Evolutionary conservation across 2,888 invertebrate species (phyloP), one percentile per base, ranked within the genome.

Genomic region (Clistopyga incitator): DNA sequence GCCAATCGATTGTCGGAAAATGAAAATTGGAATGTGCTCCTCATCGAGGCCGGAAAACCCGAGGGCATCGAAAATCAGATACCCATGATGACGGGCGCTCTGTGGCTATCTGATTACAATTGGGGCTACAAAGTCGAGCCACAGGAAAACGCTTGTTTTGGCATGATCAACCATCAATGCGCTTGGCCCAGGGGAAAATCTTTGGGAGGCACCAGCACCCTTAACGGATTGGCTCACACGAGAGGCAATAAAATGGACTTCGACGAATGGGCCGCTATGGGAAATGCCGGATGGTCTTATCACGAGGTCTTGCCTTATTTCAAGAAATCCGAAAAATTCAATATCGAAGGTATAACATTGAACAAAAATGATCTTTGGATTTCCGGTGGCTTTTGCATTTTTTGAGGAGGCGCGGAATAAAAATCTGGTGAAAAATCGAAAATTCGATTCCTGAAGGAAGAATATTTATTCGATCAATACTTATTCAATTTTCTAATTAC

Each of bases 131-230:
- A 94, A 61, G 95, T 96, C 82, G 95, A 95, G 87, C 95, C 95
- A 0, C 96, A 96, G 87, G 93, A 94, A 0, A 94, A 94, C 18
- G 94, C 95, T 1, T 96, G 96, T 81, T 92, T 94, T 15, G 95
- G 97, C 6, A 96, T 97, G 94, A 95, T 96, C 85, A 95, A 96
- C 86, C 94, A 95, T 85, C 95, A 96, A 84, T 97, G 97, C 91
- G 95, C 96, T 87, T 97, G 96, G 96, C 97, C 97, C 0, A 94
- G 96, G 83, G 93, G 93, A 8, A 92, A 91, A 86, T 86, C 86
- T 0, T 85, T 93, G 6, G 93, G 93, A 0, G 93, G 93, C 0
- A 91, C 90, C 0, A 92, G 92, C 42, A 88, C 88, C 0, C 85
- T 93, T 8, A 92, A 93, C 82, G 92, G 91, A 75, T 92, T 93